Conservation (phyloP, 2,113 vertebrate genomes). For the Lates calcarifer region DNA sequence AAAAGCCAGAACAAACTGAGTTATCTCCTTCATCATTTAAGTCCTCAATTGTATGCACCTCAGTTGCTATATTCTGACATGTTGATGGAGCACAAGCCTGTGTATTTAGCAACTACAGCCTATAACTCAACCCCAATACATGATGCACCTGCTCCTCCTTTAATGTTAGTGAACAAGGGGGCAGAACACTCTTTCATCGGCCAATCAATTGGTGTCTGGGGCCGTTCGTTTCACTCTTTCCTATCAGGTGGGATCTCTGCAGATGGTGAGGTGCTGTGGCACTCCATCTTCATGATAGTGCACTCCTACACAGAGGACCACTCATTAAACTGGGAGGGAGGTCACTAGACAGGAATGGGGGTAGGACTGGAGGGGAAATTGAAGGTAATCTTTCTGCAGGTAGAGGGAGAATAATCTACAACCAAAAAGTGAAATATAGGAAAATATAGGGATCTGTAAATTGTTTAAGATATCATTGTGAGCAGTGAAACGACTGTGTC, state of each 20-base stretch:
- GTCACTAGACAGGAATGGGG: slow-evolving; percentile 37
- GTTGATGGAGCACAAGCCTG: slow-evolving; percentile 18
- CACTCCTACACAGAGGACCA: slow-evolving; percentile 57
- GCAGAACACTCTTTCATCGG: slow-evolving; percentile 80
- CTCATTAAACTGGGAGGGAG: slow-evolving; percentile 66
- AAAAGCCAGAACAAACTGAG: slow-evolving; percentile 9
- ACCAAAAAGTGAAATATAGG: not conserved
- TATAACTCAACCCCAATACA: slow-evolving; percentile 25
- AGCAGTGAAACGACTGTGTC: not conserved
- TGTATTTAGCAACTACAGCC: slow-evolving; percentile 14
- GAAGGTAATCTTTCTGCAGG: slow-evolving; percentile 32
- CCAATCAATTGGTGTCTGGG: slow-evolving; percentile 82
- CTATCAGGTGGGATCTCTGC: slow-evolving; percentile 71
- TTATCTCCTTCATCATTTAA: slow-evolving; percentile 36
- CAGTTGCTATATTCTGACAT: slow-evolving; percentile 26
- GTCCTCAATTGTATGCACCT: not conserved
- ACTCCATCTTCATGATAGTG: slow-evolving; percentile 75
- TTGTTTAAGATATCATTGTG: not conserved
- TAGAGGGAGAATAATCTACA: slow-evolving; percentile 15
- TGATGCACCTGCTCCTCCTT: slow-evolving; percentile 57
- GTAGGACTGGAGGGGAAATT: slow-evolving; percentile 25
- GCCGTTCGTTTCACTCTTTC: slow-evolving; percentile 81
- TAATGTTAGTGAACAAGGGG: slow-evolving; percentile 77
- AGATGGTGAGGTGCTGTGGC: slow-evolving; percentile 64
- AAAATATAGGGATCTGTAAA: not conserved